Percentiles rank a stretch among this genome's conserved stretches.
These are phyloP conservation scores for Miniopterus natalensis DNA, from an alignment of 2,113 vertebrate species.

Conservation along the genomic window DNA sequence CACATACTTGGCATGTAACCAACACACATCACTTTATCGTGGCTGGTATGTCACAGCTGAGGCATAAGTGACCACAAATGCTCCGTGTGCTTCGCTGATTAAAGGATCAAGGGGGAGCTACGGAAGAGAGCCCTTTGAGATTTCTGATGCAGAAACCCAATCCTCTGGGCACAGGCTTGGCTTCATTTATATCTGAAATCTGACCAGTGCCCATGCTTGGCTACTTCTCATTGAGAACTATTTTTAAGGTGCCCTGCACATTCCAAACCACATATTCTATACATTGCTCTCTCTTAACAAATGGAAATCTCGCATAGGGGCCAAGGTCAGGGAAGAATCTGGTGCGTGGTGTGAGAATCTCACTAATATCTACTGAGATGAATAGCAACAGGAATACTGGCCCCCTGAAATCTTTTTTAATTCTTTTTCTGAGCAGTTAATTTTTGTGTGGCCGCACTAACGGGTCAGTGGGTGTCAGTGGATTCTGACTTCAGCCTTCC, in stretches of 20 bases:
- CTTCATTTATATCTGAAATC: slow-evolving; percentile 39
- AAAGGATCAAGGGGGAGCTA: slow-evolving; percentile 19
- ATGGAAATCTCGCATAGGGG: not conserved
- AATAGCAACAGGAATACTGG: not conserved
- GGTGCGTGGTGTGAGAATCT: not conserved
- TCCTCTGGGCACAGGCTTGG: slow-evolving; percentile 26
- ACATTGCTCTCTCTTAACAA: not conserved
- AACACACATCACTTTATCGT: slow-evolving; percentile 12
- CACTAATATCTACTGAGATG: not conserved
- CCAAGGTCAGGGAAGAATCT: not conserved
- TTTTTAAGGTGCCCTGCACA: slow-evolving; percentile 72
- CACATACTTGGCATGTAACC: slow-evolving; percentile 64
- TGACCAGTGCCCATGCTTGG: not conserved
- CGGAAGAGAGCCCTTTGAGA: slow-evolving; percentile 50
- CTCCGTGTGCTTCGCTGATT: not conserved
- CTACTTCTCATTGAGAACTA: slow-evolving; percentile 66
- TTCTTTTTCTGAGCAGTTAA: not conserved
- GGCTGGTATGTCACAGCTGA: slow-evolving; percentile 66
- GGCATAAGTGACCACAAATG: slow-evolving; percentile 16
- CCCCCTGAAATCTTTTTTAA: not conserved
- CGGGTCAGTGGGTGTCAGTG: not conserved
- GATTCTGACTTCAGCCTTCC: not conserved
- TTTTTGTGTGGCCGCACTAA: not conserved
- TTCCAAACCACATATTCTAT: slow-evolving; percentile 65
- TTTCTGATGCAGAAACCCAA: slow-evolving; percentile 73